These are phyloP conservation scores for Drosophila pullipes DNA, from an alignment of 2,888 invertebrate species.

Conservation along the genomic window DNA sequence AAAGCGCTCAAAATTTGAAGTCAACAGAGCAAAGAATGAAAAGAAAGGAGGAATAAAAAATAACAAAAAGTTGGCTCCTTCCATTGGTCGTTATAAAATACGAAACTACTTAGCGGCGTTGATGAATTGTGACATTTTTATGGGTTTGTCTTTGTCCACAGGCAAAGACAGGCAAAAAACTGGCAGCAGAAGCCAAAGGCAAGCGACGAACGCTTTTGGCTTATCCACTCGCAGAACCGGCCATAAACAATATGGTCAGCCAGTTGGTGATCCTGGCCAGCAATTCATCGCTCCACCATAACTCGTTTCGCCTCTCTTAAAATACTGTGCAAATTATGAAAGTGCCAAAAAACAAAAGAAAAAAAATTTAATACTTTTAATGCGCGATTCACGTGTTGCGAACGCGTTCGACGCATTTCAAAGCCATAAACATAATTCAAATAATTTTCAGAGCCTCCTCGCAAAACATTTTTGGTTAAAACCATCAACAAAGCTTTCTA, in stretches of 20 bases:
- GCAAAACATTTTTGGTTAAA: slow-evolving; percentile 48
- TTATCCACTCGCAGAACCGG: slow-evolving; percentile 51
- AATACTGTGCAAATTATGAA: slow-evolving; percentile 61
- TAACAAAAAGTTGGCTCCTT: slow-evolving; percentile 25
- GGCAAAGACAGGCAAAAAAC: slow-evolving; percentile 4
- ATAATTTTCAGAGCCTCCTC: slow-evolving; percentile 45
- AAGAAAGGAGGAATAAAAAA: slow-evolving; percentile 20
- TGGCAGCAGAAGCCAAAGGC: slow-evolving; percentile 2
- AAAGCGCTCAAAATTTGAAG: slow-evolving; percentile 54
- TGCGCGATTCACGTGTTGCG: slow-evolving; percentile 65
- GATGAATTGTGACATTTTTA: slow-evolving; percentile 82
- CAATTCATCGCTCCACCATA: slow-evolving; percentile 8
- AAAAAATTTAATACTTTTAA: slow-evolving; percentile 42
- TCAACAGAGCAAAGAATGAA: slow-evolving; percentile 11
- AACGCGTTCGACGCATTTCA: slow-evolving; percentile 54
- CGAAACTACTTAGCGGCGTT: slow-evolving; percentile 74
- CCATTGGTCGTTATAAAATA: slow-evolving; percentile 62
- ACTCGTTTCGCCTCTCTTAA: slow-evolving; percentile 20
- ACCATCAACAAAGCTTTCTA: slow-evolving; percentile 21
- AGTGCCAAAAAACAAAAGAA: slow-evolving; percentile 24
- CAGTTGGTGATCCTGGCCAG: slow-evolving; percentile 39
- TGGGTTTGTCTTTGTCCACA: slow-evolving; percentile 72
- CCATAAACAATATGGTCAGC: slow-evolving; percentile 68
- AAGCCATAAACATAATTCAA: slow-evolving; percentile 67
- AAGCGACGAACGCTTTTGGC: slow-evolving; percentile 48